Conservation (phyloP, 2,113 vertebrate species). For the Seriola rivoliana region DNA sequence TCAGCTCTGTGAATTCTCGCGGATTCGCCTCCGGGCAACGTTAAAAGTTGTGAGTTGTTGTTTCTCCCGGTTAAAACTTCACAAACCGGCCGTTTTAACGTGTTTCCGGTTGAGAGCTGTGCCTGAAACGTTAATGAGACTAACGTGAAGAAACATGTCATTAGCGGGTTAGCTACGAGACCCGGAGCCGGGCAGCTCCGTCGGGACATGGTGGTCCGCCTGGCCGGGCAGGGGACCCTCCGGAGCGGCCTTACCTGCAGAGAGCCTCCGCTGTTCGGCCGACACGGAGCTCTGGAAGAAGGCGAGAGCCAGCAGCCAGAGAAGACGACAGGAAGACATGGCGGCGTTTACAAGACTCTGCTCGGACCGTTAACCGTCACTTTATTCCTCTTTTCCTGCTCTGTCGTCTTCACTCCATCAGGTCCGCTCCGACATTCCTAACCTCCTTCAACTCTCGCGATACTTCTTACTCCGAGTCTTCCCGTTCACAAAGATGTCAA, state of each 20-base stretch:
- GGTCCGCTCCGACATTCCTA: too few relatives aligned
- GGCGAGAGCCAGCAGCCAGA: conserved; percentile 36
- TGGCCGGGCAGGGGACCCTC: conserved; percentile 27
- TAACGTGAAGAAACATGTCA: too few relatives aligned
- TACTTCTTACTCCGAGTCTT: not conserved
- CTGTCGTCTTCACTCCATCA: not conserved
- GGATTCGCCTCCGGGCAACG: not conserved
- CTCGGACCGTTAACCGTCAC: not conserved
- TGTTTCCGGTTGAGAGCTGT: not conserved
- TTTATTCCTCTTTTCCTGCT: not conserved
- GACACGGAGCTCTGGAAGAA: conserved; percentile 19
- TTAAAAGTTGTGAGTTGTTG: too few relatives aligned
- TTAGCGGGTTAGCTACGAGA: not conserved
- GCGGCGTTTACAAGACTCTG: not conserved
- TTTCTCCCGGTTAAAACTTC: not conserved
- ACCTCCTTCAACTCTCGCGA: conserved; percentile 32
- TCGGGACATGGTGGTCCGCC: conserved; percentile 37
- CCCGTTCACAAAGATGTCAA: not conserved
- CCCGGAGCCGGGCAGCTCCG: not conserved
- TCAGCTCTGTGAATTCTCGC: not conserved
- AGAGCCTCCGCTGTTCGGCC: conserved; percentile 58
- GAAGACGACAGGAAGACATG: conserved; percentile 29
- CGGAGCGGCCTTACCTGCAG: conserved; percentile 73
- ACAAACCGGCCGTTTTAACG: not conserved
- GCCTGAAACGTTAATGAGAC: not conserved